phyloP scores from a whole-genome alignment of 2,797 vertebrate genomes.

The Acrossocheilus fasciatus region DNA sequence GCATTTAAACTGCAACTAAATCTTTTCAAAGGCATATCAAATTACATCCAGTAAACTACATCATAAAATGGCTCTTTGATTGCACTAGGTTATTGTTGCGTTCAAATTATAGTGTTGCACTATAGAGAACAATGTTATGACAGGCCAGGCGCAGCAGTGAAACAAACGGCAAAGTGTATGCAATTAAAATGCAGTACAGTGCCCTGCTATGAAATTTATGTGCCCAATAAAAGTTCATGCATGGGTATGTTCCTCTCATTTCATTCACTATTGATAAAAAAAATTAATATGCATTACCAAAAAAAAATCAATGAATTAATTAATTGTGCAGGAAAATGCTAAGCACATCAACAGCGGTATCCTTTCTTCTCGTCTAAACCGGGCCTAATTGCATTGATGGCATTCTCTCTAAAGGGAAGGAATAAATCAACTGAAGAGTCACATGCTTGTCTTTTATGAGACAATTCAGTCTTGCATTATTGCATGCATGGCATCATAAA shows the following conservation, averaged over 20 bases:
- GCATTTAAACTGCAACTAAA: background rate
- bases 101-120: slow-evolving; percentile 12
- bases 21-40: background rate
- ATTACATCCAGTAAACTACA: background rate
- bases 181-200: slow-evolving; percentile 28
- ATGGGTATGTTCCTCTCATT: background rate
- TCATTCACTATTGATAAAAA: slow-evolving; percentile 23
- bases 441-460: slow-evolving; percentile 45
- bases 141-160: slow-evolving; percentile 9
- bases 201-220: slow-evolving; percentile 13
- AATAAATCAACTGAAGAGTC: slow-evolving; percentile 37
- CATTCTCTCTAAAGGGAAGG: slow-evolving; percentile 13
- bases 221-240: slow-evolving; percentile 7
- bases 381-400: slow-evolving; percentile 5
- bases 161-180: slow-evolving; percentile 23
- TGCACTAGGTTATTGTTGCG: slow-evolving; percentile 15
- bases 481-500: slow-evolving; percentile 50
- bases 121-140: slow-evolving; percentile 30
- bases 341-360: slow-evolving; percentile 3
- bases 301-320: slow-evolving; percentile 24
- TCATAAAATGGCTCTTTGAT: slow-evolving; percentile 17
- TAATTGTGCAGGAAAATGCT: slow-evolving; percentile 29
- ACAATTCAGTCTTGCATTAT: slow-evolving; percentile 48
- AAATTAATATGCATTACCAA: slow-evolving; percentile 14
- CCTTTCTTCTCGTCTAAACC: slow-evolving; percentile 3